Base-by-base conservation (phyloP, 2,797 vertebrate species). In the Macrochelys suwanniensis region DNA sequence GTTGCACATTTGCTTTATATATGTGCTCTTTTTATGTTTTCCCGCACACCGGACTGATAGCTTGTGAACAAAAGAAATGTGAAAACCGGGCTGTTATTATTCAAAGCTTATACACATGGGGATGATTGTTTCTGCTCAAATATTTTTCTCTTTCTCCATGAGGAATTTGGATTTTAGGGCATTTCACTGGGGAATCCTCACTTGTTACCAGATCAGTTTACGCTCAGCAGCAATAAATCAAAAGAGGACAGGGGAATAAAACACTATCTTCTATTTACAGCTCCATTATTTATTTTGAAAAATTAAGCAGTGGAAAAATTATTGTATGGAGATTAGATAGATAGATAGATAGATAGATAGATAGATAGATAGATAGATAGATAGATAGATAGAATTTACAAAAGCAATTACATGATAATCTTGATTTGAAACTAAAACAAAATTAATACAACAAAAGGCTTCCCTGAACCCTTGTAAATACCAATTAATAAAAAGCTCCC, bases 151-250 rank as follows among this genome's bases (percentile, higher is more conserved):
- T 33, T 93, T 95, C 90, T 96, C 95, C 86, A 0, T 68, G 54
- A 95, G 95, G 93, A 96, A 97, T 97, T 97, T 95, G 93, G 91
- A 97, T 97, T 98, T 97, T 96, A 96, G 94, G 97, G 91, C 90
- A 97, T 97, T 96, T 97, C 78, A 0, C 95, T 86, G 45, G 95
- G 93, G 94, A 94, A 95, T 97, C 97, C 95, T 97, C 90, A 92
- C 88, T 97, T 96, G 93, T 97, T 97, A 95, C 93, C 82, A 96
- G 85, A 96, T 97, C 96, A 96, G 88, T 97, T 98, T 97, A 94
- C 94, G 89, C 84, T 97, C 95, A 93, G 53, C 31, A 93, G 89
- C 83, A 93, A 96, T 96, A 97, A 97, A 98, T 98, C 97, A 94
- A 96, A 89, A 45, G 3, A 95, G 71, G 92, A 96, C 84, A 84